Evolutionary conservation across 92 coral and sea anemone species (phyloP).

Genomic region (Bergia puertoricense): DNA sequence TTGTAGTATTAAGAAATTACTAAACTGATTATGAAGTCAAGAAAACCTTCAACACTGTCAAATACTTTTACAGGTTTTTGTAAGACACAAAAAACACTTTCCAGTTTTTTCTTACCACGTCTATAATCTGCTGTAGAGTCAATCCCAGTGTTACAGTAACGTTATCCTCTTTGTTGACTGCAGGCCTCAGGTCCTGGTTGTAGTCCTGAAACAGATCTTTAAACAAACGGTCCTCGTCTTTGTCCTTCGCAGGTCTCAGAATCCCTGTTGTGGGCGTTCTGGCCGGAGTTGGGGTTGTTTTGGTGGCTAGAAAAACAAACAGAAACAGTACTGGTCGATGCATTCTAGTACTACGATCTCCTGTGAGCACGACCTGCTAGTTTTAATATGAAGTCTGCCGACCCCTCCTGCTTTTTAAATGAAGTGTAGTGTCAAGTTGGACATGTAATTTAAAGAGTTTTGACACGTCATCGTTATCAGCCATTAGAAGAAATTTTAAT

Average conservation of each 20-base stretch:
- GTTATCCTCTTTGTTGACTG: constrained; percentile 30
- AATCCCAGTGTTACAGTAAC: constrained; percentile 19
- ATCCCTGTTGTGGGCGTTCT: constrained; percentile 28
- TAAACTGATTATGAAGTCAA: background rate
- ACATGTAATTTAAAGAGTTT: background rate
- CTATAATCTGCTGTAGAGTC: constrained; percentile 34
- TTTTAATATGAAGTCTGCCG: background rate
- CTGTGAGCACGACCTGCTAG: background rate
- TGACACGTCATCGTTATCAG: background rate
- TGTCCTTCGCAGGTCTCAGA: constrained; percentile 26
- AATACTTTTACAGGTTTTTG: background rate
- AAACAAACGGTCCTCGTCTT: constrained; percentile 37
- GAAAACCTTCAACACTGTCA: background rate
- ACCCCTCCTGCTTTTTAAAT: constrained; percentile 18
- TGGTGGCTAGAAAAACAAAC: constrained; percentile 2
- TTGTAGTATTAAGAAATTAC: background rate
- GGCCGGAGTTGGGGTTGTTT: constrained; percentile 14
- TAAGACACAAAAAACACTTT: background rate
- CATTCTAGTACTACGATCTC: background rate
- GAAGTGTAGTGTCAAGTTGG: background rate
- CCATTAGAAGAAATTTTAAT: background rate
- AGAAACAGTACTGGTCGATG: constrained; percentile 8
- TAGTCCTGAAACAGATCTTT: constrained; percentile 28
- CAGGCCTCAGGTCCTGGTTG: constrained; percentile 27
- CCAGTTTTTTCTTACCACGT: constrained; percentile 11